phyloP scores from a whole-genome alignment of 2,888 invertebrate species.

The Adela reaumurella region DNA sequence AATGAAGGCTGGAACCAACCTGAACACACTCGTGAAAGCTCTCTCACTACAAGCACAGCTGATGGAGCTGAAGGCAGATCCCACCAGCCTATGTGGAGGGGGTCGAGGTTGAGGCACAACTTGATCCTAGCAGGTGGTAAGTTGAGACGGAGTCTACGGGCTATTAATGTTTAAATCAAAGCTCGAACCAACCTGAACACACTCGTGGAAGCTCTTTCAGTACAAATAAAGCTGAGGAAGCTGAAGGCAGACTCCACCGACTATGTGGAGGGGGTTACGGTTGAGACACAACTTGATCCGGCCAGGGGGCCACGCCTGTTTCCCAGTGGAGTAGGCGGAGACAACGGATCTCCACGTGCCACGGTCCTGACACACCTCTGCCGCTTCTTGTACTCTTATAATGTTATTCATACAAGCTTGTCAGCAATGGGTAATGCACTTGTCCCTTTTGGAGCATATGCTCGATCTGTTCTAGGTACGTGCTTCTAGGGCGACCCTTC shows the following conservation, averaged over 20 bases:
- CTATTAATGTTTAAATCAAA: too few species aligned
- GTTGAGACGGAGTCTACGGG: too few species aligned
- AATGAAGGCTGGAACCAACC: slow-evolving; percentile 49
- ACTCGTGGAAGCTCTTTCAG: slow-evolving; percentile 77
- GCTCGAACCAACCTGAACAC: slow-evolving; percentile 59
- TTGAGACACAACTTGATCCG: slow-evolving; percentile 76
- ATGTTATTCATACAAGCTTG: too few species aligned
- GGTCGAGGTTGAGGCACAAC: slow-evolving; percentile 83
- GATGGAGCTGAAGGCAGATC: slow-evolving; percentile 82
- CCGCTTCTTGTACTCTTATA: too few species aligned
- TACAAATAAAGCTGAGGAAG: slow-evolving; percentile 86
- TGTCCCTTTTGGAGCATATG: too few species aligned
- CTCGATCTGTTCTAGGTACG: too few species aligned
- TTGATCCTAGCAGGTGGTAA: slow-evolving; percentile 66
- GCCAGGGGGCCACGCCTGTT: slow-evolving; percentile 67
- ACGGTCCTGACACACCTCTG: too few species aligned
- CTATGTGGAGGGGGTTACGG: slow-evolving; percentile 81
- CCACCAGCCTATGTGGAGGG: slow-evolving; percentile 84
- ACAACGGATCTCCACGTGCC: too few species aligned
- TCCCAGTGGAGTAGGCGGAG: too few species aligned
- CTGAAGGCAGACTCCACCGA: slow-evolving; percentile 81
- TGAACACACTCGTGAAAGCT: slow-evolving; percentile 77
- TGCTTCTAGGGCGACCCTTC: too few species aligned
- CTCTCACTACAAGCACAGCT: slow-evolving; percentile 81
- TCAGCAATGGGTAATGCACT: too few species aligned